Evolutionary conservation across 2,113 vertebrate genomes (phyloP).

Genomic region (Eptesicus fuscus): DNA sequence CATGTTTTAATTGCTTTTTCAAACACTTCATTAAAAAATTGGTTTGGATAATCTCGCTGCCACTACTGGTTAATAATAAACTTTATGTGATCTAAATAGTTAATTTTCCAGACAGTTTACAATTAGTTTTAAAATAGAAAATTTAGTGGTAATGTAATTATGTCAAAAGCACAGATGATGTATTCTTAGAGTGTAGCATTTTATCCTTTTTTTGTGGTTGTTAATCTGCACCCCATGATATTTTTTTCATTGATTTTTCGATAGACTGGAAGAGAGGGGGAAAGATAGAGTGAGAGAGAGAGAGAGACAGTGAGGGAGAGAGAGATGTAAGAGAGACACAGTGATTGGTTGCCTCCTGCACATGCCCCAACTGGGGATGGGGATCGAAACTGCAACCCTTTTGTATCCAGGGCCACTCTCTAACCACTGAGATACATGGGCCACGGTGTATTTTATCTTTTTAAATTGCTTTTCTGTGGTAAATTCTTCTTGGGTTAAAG

Average conservation of each 20-base stretch:
- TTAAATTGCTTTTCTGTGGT: neutral
- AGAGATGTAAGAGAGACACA: too few relatives aligned
- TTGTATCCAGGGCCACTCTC: too few relatives aligned
- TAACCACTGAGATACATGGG: too few relatives aligned
- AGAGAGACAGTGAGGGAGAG: too few relatives aligned
- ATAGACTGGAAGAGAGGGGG: too few relatives aligned
- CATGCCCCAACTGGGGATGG: too few relatives aligned
- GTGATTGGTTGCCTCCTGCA: too few relatives aligned
- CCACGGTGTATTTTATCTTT: neutral
- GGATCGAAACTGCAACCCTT: too few relatives aligned
- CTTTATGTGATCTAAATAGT: neutral
- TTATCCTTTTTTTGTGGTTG: neutral
- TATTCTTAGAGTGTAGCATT: neutral
- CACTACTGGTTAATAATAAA: neutral
- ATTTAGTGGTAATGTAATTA: neutral
- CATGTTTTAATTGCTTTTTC: neutral
- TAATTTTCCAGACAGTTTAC: too few relatives aligned
- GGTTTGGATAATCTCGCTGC: neutral
- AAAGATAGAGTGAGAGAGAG: too few relatives aligned
- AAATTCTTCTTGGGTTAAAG: slow-evolving; percentile 3
- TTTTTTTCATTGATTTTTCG: too few relatives aligned
- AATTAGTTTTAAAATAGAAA: neutral
- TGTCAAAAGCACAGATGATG: neutral
- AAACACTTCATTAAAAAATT: slow-evolving; percentile 27
- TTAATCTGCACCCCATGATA: too few relatives aligned